Evolutionary conservation across 2,113 vertebrate genomes (phyloP), one percentile per base, ranked within the genome.

Genomic region (Hypomesus transpacificus): DNA sequence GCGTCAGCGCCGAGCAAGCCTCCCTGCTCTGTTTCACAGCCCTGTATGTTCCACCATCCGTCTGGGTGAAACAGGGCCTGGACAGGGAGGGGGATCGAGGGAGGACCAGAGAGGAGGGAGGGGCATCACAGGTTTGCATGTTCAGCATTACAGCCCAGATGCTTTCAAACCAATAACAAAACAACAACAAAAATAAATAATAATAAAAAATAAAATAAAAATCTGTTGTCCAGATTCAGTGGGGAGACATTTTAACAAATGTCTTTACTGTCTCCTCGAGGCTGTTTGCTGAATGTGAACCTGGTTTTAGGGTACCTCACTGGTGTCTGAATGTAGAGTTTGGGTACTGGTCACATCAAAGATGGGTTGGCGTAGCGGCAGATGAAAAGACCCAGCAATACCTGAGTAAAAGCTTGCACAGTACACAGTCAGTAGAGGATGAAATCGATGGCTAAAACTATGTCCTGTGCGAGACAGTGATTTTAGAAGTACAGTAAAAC

Each of bases 11-110:
- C 93, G 96, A 81, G 94, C 95, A 95, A 99, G 96, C 90, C 95
- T 98, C 86, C 97, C 96, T 74, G 93, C 95, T 87, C 93, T 99
- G 89, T 96, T 91, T 95, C 93, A 94, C 93, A 95, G 91, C 94
- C 92, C 96, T 91, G 97, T 98, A 98, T 95, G 96, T 98, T 84
- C 81, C 74, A 89, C 66, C 85, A 22, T 50, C 57, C 60, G n/a
- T 57, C 90, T 89, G 88, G 87, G 89, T 88, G 91, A 87, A 69
- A 60, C 73, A 79, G 77, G 82, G 76, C 71, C 39, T 22, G 65
- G 54, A 34, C 31, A 4, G 7, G 31, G 31, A 53, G 21, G 7
- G 22, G 14, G 20, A 16, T 53, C 14, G 26, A 11, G 17, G 7
- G 17, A n/a, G 65, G 53, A 76, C 74, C 65, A 67, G 65, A 83